Evolutionary conservation across 2,888 invertebrate genomes (phyloP).

Genomic region (Lasioglossum lativentre): DNA sequence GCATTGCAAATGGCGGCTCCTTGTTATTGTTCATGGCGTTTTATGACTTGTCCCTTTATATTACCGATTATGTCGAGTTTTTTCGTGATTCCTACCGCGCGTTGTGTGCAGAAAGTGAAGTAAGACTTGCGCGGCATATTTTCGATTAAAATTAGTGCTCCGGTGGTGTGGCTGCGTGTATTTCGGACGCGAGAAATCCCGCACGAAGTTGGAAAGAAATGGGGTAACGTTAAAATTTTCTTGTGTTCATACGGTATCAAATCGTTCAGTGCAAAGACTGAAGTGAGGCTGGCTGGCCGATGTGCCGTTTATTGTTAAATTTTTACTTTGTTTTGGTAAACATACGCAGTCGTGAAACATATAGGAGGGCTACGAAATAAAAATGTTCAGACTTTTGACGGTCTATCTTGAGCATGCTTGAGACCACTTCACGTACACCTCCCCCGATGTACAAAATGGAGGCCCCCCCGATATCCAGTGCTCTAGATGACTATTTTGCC

Average conservation of each 20-base stretch:
- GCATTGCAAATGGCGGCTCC: conserved; percentile 99
- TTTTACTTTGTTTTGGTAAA: conserved; percentile 54
- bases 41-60: conserved; percentile 84
- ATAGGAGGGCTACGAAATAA: conserved; percentile 54
- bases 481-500: conserved; percentile 78
- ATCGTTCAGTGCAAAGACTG: conserved; percentile 72
- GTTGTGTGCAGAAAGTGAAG: conserved; percentile 79
- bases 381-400: conserved; percentile 77
- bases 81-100: conserved; percentile 79
- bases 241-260: conserved; percentile 80
- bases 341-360: conserved; percentile 32
- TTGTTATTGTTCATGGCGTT: conserved; percentile 99
- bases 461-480: conserved; percentile 83
- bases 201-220: conserved; percentile 82
- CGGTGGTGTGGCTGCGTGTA: conserved; percentile 78
- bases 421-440: conserved; percentile 84
- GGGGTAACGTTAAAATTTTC: conserved; percentile 83
- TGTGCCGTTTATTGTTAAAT: conserved; percentile 35
- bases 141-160: conserved; percentile 77
- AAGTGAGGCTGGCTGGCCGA: conserved; percentile 59
- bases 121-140: conserved; percentile 77
- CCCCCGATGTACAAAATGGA: conserved; percentile 85
- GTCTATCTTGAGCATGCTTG: conserved; percentile 82
- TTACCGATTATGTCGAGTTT: conserved; percentile 83
- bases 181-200: conserved; percentile 79